These are phyloP conservation scores for Raja brachyura DNA, from an alignment of 2,113 vertebrate species.

Conservation along the genomic window DNA sequence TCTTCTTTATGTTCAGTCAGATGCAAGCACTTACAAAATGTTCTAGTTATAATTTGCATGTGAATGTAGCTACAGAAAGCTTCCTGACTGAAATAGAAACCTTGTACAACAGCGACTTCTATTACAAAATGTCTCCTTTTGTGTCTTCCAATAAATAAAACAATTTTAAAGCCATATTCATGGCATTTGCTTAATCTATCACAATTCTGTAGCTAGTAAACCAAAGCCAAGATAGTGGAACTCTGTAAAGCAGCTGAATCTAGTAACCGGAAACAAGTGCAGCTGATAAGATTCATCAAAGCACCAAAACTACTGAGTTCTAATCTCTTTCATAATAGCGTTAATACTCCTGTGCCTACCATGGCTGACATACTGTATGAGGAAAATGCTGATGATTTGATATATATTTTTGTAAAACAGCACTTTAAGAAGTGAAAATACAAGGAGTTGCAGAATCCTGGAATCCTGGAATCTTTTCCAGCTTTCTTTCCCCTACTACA, in stretches of 20 bases:
- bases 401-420: neutral
- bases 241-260: neutral
- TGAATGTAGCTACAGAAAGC: neutral
- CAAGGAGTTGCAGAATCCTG: neutral
- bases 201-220: neutral
- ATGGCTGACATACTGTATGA: neutral
- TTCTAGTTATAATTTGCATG: neutral
- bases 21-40: neutral
- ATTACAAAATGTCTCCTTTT: neutral
- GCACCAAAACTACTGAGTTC: neutral
- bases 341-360: neutral
- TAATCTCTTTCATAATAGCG: neutral
- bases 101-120: neutral
- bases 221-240: neutral
- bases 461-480: too few relatives aligned
- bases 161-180: neutral
- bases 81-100: neutral
- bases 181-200: neutral
- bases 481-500: too few relatives aligned
- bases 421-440: neutral
- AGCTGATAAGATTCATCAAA: neutral
- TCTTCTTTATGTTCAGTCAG: neutral
- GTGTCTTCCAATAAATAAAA: neutral
- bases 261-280: neutral
- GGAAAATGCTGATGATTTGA: neutral